A percentile compares a stretch with the other conserved stretches of the same genome.
These are phyloP conservation scores for Psylliodes chrysocephalus DNA, from an alignment of 2,888 invertebrate species.

Conservation along the genomic window DNA sequence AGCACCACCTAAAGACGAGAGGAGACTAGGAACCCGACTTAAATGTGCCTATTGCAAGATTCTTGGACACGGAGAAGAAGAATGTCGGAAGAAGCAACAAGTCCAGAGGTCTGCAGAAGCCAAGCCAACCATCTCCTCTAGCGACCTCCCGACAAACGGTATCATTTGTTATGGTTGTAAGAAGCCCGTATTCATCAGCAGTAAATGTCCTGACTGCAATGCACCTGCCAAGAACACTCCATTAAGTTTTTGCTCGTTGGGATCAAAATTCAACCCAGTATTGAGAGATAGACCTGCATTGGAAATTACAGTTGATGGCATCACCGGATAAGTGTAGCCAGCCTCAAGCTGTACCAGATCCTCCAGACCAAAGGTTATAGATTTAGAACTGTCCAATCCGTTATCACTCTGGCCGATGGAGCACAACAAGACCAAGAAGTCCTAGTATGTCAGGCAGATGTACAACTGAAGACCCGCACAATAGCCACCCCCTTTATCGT, in stretches of 20 bases:
- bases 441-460: not conserved
- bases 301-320: too few species aligned
- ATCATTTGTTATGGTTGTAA: not conserved
- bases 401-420: conserved; percentile 1
- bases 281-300: not conserved
- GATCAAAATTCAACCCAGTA: not conserved
- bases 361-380: not conserved
- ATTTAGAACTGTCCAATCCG: not conserved
- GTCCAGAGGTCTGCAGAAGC: not conserved
- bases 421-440: not conserved
- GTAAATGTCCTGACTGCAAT: not conserved
- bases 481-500: conserved; percentile 14
- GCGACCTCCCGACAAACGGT: not conserved
- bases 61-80: not conserved
- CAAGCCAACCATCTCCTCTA: not conserved
- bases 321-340: not conserved
- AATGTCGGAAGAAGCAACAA: not conserved
- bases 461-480: not conserved
- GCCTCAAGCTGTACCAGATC: not conserved
- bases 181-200: not conserved
- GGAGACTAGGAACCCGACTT: not conserved
- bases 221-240: not conserved
- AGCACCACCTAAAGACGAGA: not conserved
- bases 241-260: too few species aligned
- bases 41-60: conserved; percentile 6